Percentiles rank a stretch among this genome's conserved stretches.
Conservation (phyloP, 2,888 invertebrate genomes). For the Pristionchus japonicus region DNA sequence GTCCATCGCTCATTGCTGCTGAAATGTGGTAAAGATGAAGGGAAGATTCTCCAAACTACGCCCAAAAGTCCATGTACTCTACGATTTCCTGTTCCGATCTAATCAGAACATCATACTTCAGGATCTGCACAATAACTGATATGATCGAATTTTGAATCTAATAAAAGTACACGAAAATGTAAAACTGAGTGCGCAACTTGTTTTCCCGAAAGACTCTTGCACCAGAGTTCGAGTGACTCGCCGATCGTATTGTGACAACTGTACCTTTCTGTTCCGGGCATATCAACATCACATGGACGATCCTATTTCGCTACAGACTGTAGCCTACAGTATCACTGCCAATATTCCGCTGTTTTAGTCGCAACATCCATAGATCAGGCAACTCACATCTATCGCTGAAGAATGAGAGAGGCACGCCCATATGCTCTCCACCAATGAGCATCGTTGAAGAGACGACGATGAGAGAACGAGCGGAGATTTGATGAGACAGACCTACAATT, state of each 20-base stretch:
- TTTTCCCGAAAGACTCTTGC: neutral
- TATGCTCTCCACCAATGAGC: neutral
- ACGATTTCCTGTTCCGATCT: neutral
- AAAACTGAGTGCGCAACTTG: neutral
- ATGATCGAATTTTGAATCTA: neutral
- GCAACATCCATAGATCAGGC: no score
- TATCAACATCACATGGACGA: no score
- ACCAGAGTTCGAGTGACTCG: neutral
- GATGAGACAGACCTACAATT: neutral
- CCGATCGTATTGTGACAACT: no score
- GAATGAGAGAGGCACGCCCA: neutral
- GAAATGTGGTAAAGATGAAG: neutral
- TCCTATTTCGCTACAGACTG: no score
- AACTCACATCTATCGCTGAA: neutral
- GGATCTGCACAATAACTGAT: neutral
- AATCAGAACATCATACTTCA: neutral
- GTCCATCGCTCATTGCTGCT: neutral
- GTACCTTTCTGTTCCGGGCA: no score
- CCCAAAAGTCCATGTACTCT: neutral
- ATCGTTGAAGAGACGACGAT: constrained; percentile 1
- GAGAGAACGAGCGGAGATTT: neutral
- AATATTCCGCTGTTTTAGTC: neutral
- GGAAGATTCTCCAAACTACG: neutral
- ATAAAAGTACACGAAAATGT: neutral
- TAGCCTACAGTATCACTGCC: no score